Conservation (phyloP, 2,113 vertebrate genomes). For the Abramis brama region DNA sequence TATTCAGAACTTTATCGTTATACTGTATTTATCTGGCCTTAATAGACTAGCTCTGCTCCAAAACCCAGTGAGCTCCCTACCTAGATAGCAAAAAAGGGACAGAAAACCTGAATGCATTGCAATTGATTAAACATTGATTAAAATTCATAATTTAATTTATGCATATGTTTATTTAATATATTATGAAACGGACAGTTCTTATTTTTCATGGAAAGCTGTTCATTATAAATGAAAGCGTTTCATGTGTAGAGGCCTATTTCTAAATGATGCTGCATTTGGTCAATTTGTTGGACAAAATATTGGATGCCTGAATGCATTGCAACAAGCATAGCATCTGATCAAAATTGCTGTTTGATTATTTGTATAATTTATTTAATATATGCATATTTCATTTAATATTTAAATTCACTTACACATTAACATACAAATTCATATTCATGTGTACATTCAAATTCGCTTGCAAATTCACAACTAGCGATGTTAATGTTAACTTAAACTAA, state of each 20-base stretch:
- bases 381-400: too few relatives aligned
- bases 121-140: neutral
- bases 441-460: too few relatives aligned
- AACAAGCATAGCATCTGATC: neutral
- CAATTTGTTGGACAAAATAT: neutral
- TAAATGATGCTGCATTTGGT: neutral
- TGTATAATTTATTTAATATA: too few relatives aligned
- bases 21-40: too few relatives aligned
- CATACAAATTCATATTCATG: neutral
- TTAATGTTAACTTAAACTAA: too few relatives aligned
- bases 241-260: neutral
- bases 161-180: neutral
- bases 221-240: neutral
- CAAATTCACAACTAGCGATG: too few relatives aligned
- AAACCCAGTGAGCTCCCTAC: slow-evolving; percentile 7
- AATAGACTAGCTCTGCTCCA: neutral
- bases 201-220: neutral
- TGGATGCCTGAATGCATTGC: neutral
- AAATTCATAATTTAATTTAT: neutral
- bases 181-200: neutral
- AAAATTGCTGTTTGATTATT: too few relatives aligned
- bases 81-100: neutral
- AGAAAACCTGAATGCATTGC: neutral
- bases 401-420: too few relatives aligned
- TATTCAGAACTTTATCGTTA: too few relatives aligned